Evolutionary conservation across 2,888 invertebrate species (phyloP), one percentile per base, ranked within the genome.

Genomic region (Pelosia muscerda): DNA sequence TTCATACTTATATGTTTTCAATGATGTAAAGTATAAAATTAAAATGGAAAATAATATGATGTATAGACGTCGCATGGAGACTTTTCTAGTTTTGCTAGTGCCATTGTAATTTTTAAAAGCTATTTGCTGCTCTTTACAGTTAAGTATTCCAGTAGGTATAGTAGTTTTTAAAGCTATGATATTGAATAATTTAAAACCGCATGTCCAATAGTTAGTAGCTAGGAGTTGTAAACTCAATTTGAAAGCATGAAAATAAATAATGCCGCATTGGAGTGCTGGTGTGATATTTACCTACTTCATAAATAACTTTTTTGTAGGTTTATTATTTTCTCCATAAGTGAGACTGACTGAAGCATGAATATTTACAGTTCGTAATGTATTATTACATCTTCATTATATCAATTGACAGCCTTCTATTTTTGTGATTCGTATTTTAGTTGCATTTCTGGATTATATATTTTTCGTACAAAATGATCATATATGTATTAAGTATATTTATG

Each of bases 281-380:
- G 83, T 85, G 83, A 73, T 73, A 76, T 76, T 79, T 71, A 73
- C 69, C 66, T 65, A 68, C n/a, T 64, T 49, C 22, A 54, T 58
- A 49, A n/a, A 56, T n/a, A 64, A 66, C 72, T 19, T 66, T 31
- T 78, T 71, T 66, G 54, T 28, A 74, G 62, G 61, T 69, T 64
- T 65, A 68, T 64, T 65, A 68, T 31, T 69, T 68, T 74, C 42
- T 71, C 62, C 71, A 60, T 28, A 68, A 55, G 63, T 64, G 70
- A 77, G 90, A 90, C 92, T 92, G 92, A 92, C 92, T 90, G 90
- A 89, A 90, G 92, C 92, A 92, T 92, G 88, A 83, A 83, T 78
- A 81, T 49, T 34, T 82, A 66, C 65, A 63, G 74, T 69, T 72
- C 66, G 69, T 59, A 76, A 58, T 71, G 71, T 71, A 69, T 64